These are phyloP conservation scores for Melanotaenia parkinsoni DNA, from an alignment of 2,797 vertebrate genomes.

Conservation along the genomic window DNA sequence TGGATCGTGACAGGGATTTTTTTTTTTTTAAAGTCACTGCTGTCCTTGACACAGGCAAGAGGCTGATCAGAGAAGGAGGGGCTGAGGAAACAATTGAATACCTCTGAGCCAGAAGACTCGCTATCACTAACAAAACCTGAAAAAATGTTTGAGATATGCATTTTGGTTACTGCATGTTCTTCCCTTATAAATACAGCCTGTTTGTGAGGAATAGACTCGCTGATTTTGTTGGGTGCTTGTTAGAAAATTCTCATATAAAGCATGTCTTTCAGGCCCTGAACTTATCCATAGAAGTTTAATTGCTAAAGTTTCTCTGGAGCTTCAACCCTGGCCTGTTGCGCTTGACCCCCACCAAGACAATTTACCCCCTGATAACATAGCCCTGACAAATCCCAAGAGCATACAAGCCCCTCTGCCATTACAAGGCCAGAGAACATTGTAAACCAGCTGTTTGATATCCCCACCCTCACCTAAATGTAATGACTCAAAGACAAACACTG, in stretches of 20 bases:
- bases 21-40: neutral
- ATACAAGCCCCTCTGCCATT: neutral
- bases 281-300: neutral
- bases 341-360: neutral
- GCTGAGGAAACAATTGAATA: neutral
- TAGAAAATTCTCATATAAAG: neutral
- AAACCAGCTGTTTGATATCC: neutral
- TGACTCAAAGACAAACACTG: neutral
- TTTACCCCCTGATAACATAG: neutral
- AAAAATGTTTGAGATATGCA: neutral
- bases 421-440: neutral
- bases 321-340: neutral
- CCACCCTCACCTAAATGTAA: neutral
- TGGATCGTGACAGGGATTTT: neutral
- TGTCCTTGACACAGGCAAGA: neutral
- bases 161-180: neutral
- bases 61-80: neutral
- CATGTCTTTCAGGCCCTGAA: neutral
- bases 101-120: neutral
- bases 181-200: neutral
- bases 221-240: neutral
- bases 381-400: neutral
- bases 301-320: neutral
- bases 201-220: neutral
- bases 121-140: neutral